Evolutionary conservation across 2,113 vertebrate genomes (phyloP).

Genomic region (Oxyruncus cristatus): DNA sequence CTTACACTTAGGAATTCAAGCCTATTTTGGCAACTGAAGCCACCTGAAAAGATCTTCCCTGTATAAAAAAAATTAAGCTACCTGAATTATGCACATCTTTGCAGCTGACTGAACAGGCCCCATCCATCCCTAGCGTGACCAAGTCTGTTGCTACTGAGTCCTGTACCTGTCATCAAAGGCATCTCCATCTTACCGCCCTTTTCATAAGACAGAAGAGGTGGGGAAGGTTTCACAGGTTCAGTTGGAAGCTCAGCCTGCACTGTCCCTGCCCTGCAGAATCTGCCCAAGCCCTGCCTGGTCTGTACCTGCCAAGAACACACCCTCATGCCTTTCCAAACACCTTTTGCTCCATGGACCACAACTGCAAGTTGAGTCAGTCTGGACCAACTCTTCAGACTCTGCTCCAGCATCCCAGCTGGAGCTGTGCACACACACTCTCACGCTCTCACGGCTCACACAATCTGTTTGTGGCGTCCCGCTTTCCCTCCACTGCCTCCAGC

Average conservation of each 20-base stretch:
- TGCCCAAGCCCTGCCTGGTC: neutral
- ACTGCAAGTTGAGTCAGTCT: neutral
- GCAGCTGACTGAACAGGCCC: neutral
- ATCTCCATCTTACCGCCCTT: neutral
- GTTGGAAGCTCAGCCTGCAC: neutral
- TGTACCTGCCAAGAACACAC: neutral
- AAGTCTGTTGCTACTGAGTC: neutral
- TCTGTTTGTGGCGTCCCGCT: neutral
- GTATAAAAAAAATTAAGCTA: neutral
- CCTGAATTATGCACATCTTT: neutral
- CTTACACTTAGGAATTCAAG: neutral
- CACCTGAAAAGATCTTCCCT: neutral
- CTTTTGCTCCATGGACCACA: neutral
- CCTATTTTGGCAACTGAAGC: neutral
- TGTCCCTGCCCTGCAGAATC: neutral
- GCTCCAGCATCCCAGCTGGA: neutral
- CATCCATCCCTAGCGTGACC: neutral
- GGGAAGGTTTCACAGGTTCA: neutral
- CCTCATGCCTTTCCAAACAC: neutral
- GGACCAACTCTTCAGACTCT: no score
- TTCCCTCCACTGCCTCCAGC: neutral
- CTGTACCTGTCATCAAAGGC: neutral
- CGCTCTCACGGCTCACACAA: neutral
- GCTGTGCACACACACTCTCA: neutral
- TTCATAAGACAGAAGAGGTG: accelerated